Evolutionary conservation across 2,888 invertebrate species (phyloP).

Genomic region (Ecdyonurus torrentis): DNA sequence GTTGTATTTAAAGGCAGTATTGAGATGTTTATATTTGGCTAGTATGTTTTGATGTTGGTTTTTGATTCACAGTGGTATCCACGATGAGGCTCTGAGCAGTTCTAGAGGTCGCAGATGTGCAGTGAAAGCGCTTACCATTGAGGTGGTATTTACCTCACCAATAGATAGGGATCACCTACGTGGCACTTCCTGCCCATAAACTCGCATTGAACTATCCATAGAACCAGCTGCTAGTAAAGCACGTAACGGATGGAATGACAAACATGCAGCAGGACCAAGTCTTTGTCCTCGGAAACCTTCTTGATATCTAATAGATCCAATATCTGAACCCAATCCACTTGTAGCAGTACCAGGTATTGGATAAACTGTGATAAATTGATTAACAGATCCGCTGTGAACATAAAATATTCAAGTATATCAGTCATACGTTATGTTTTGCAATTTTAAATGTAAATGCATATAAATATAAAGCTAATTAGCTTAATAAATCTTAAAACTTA

Average conservation of each 20-base stretch:
- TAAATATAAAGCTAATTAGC: no score
- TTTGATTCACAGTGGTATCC: not conserved
- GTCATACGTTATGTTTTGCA: not conserved
- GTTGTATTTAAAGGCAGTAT: no score
- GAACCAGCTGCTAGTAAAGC: constrained; percentile 73
- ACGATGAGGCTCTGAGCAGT: not conserved
- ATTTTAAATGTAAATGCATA: no score
- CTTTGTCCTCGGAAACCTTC: constrained; percentile 80
- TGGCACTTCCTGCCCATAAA: constrained; percentile 47
- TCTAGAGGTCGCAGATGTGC: not conserved
- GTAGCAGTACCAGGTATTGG: constrained; percentile 28
- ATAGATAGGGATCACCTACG: constrained; percentile 4
- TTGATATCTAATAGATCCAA: constrained; percentile 54
- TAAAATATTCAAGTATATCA: constrained; percentile 11
- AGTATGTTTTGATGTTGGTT: no score
- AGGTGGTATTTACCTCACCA: not conserved
- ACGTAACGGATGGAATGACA: constrained; percentile 80
- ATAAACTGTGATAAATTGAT: constrained; percentile 63
- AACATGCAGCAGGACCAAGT: constrained; percentile 72
- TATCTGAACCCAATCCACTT: constrained; percentile 53
- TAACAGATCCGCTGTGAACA: constrained; percentile 48
- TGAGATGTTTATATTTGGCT: no score
- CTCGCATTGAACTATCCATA: constrained; percentile 67
- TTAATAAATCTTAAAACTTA: no score
- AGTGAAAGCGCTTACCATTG: not conserved